Percentiles rank a stretch among this genome's conserved stretches.
Evolutionary conservation across 1,140 invertebrate genomes (phyloP).

Genomic region (Hyles vespertilio): DNA sequence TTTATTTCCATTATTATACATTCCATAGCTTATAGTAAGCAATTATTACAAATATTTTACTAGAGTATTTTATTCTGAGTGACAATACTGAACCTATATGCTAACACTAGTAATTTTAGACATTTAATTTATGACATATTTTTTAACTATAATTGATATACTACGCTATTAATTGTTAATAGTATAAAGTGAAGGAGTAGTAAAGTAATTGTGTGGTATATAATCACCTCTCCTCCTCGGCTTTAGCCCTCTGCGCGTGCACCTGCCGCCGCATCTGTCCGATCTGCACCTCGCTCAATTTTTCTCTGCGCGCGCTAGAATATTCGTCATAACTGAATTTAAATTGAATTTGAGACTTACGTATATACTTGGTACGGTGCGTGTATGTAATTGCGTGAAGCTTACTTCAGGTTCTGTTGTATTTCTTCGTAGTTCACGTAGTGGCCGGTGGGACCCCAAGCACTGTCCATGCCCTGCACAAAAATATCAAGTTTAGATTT

Average conservation of each 20-base stretch:
- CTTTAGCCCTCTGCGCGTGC: slow-evolving; percentile 82
- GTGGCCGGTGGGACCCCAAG: slow-evolving; percentile 81
- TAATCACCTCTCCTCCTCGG: slow-evolving; percentile 83
- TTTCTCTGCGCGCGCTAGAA: slow-evolving; percentile 66
- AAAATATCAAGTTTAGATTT: slow-evolving; percentile 17
- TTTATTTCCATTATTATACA: slow-evolving; percentile 1
- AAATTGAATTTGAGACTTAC: background rate
- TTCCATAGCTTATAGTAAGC: background rate
- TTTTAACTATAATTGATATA: too few species aligned
- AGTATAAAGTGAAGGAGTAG: background rate
- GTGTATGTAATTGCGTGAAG: slow-evolving; percentile 13
- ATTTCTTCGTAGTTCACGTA: slow-evolving; percentile 91
- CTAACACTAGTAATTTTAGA: too few species aligned
- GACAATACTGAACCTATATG: too few species aligned
- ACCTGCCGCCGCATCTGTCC: slow-evolving; percentile 84
- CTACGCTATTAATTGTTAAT: too few species aligned
- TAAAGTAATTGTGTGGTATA: slow-evolving; percentile 4
- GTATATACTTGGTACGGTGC: background rate
- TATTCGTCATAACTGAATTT: slow-evolving; percentile 8
- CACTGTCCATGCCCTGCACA: slow-evolving; percentile 67
- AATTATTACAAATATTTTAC: background rate
- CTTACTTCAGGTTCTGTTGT: slow-evolving; percentile 86
- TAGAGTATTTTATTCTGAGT: too few species aligned
- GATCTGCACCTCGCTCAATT: slow-evolving; percentile 82
- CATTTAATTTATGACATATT: too few species aligned